Base-by-base conservation (phyloP, 1,140 invertebrate genomes). In the Thrips palmi region DNA sequence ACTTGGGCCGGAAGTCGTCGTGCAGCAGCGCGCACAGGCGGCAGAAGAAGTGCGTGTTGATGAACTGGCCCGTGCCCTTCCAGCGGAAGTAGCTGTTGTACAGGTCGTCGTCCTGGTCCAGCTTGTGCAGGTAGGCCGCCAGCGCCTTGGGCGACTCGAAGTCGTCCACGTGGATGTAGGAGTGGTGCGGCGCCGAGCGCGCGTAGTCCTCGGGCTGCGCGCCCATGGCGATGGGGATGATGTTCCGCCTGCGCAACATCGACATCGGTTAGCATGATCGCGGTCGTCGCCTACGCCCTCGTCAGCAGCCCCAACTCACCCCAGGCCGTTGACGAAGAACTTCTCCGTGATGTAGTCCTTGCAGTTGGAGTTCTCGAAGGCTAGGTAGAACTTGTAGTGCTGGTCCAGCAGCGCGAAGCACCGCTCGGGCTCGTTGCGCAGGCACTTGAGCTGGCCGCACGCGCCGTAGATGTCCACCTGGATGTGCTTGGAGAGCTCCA, bases 311-410 rank as follows among this genome's bases (percentile, higher is more conserved):
- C 27, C 2, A 39, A 51, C 68, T 67, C 64, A 84, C 79, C 77
- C 71, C 14, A 93, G 62, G 33, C 85, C 87, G 55, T 93, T 93
- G 27, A 89, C 81, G 53, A 87, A 96, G 54, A 94, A 89, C 54
- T 97, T 97, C 54, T 97, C 92, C 0, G 91, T 96, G 31, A 96
- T 84, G 55, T 97, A 97, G 57, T 97, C 89, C 33, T 73, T 69
- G 56, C 92, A 97, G 49, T 96, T 89, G 0, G 88, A 91, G 58
- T 97, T 97, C 60, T 94, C 88, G 53, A 97, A 97, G 0, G 91
- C 84, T 31, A 97, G 64, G 57, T 97, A 97, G 62, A 97, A 97
- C 56, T 97, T 97, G 61, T 97, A 97, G 35, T 92, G 81, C 34
- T 68, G 76, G 50, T 89, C 78, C n/a, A 97, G 67, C 68, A 91